Conservation (phyloP, 1,140 invertebrate genomes). For the Zaprionus gabonicus region DNA sequence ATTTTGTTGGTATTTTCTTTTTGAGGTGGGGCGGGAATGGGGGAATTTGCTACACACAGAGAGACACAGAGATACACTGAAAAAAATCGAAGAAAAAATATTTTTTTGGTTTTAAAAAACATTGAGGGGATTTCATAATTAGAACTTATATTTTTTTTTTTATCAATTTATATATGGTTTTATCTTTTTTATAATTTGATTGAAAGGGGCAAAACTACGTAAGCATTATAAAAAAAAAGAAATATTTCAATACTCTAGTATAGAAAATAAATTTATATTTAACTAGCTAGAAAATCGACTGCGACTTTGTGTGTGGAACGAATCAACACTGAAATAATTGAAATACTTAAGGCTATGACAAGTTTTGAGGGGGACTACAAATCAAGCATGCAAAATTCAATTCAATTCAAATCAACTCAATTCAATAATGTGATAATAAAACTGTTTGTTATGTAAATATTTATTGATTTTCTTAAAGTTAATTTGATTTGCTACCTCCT, state of each 20-base stretch:
- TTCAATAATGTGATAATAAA: constrained; percentile 6
- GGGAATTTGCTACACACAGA: constrained; percentile 76
- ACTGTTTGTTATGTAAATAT: constrained; percentile 13
- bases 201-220: constrained; percentile 9
- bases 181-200: background rate
- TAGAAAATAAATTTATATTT: background rate
- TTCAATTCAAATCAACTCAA: constrained; percentile 8
- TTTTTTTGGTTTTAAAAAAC: constrained; percentile 62
- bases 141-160: constrained; percentile 20
- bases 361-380: constrained; percentile 15
- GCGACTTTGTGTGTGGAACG: background rate
- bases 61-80: constrained; percentile 80
- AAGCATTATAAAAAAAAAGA: background rate
- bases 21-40: constrained; percentile 26
- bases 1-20: background rate
- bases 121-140: constrained; percentile 51
- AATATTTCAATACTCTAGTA: constrained; percentile 1
- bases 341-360: background rate
- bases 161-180: background rate
- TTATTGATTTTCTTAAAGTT: constrained; percentile 15
- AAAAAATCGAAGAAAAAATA: constrained; percentile 79
- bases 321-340: constrained; percentile 1
- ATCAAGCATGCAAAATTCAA: constrained; percentile 28
- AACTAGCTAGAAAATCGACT: constrained; percentile 6
- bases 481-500: constrained; percentile 7